phyloP scores from a whole-genome alignment of 2,888 invertebrate species.

The Leucania comma region DNA sequence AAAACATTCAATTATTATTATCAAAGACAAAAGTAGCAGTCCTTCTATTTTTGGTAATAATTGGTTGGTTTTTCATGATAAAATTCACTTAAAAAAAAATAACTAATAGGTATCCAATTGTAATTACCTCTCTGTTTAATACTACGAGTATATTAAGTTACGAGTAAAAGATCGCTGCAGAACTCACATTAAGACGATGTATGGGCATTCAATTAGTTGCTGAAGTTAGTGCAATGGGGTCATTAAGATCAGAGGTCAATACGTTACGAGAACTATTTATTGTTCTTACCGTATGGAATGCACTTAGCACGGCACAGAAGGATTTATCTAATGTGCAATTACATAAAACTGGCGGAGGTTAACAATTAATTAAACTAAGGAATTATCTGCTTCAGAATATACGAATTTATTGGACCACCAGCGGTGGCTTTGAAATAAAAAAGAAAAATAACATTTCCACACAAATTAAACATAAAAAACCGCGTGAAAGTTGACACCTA shows the following conservation, averaged over 20 bases:
- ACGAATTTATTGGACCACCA: background rate
- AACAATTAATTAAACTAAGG: background rate
- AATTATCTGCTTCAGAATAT: background rate
- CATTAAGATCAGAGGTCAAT: constrained; percentile 29
- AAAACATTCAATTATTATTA: no score
- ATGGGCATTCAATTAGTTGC: constrained; percentile 22
- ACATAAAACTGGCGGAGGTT: background rate
- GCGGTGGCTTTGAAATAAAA: no score
- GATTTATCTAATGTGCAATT: constrained; percentile 2
- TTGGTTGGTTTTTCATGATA: no score
- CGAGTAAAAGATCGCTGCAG: background rate
- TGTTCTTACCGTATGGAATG: constrained; percentile 5
- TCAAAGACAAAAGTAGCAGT: no score
- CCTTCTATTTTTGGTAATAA: no score
- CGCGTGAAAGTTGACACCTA: no score
- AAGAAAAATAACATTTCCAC: no score
- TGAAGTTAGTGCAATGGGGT: constrained; percentile 7
- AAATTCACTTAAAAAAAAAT: no score
- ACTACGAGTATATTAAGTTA: constrained; percentile 4
- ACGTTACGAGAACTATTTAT: constrained; percentile 28
- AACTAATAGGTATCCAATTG: no score
- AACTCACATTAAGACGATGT: constrained; percentile 5
- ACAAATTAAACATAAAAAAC: no score
- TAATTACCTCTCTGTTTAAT: background rate
- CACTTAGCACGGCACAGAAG: background rate